These are phyloP conservation scores for Piprites chloris DNA, from an alignment of 2,113 vertebrate species.

Conservation along the genomic window DNA sequence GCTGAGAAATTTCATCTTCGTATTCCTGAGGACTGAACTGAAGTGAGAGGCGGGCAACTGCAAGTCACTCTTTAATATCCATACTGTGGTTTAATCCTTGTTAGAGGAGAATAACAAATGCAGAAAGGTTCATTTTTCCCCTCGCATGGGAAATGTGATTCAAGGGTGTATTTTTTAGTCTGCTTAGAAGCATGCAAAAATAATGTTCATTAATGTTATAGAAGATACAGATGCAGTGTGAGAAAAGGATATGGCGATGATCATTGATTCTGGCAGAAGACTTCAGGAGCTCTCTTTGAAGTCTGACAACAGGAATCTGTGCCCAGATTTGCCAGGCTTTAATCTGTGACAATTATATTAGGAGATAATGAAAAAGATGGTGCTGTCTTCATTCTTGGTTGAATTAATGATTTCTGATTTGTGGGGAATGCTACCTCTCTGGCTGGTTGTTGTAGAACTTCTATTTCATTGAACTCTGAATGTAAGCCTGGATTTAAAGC, in stretches of 20 bases:
- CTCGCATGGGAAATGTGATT: constrained; percentile 3
- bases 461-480: not conserved
- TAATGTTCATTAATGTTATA: constrained; percentile 10
- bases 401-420: constrained; percentile 3
- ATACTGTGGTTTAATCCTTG: constrained; percentile 2
- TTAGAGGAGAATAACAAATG: constrained; percentile 53
- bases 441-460: not conserved
- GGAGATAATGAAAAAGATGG: constrained; percentile 21
- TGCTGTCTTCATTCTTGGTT: constrained; percentile 1
- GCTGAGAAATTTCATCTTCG: constrained; percentile 19
- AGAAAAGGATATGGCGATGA: constrained; percentile 23
- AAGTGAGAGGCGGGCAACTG: constrained; percentile 21
- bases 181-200: constrained; percentile 47
- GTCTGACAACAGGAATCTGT: constrained; percentile 54
- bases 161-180: constrained; percentile 1
- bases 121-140: constrained; percentile 9
- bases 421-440: not conserved
- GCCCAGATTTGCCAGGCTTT: constrained; percentile 51
- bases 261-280: constrained; percentile 61
- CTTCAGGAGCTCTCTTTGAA: constrained; percentile 60
- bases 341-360: constrained; percentile 60
- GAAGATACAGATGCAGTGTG: constrained; percentile 30
- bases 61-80: constrained; percentile 48
- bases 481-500: not conserved
- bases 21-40: constrained; percentile 27